A percentile compares a stretch with the other conserved stretches of the same genome.
These are phyloP conservation scores for roundworm (Caenorhabditis elegans) DNA, from an alignment of 1,140 invertebrate species.

Conservation along the genomic window DNA sequence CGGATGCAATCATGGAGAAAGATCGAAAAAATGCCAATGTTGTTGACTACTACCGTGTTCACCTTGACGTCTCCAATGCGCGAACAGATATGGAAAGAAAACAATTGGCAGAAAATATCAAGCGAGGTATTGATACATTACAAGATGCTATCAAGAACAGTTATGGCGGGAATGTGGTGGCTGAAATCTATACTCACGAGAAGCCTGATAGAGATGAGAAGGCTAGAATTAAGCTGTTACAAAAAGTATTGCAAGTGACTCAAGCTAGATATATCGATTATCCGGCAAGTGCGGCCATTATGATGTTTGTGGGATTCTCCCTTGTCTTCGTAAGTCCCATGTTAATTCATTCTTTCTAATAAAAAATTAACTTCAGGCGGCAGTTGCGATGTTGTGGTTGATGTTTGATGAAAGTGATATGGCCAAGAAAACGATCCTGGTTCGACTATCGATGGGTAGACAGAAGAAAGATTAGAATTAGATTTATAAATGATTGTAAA, in stretches of 20 bases:
- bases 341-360: no score
- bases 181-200: background rate
- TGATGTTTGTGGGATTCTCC: background rate
- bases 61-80: background rate
- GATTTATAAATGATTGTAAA: background rate
- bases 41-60: background rate
- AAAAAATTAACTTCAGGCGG: background rate
- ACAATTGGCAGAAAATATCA: background rate
- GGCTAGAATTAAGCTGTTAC: background rate
- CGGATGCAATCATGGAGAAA: background rate
- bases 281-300: background rate
- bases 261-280: background rate
- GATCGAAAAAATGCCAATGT: background rate
- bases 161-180: background rate
- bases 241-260: background rate
- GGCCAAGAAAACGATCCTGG: background rate
- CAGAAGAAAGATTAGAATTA: background rate
- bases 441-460: background rate
- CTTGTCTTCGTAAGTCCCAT: conserved; percentile 17
- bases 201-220: background rate
- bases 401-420: background rate
- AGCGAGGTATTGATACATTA: background rate
- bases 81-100: background rate
- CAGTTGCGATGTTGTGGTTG: background rate
- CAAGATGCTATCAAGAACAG: background rate